These are phyloP conservation scores for Calidris pugnax DNA, from an alignment of 2,113 vertebrate species.

Conservation along the genomic window DNA sequence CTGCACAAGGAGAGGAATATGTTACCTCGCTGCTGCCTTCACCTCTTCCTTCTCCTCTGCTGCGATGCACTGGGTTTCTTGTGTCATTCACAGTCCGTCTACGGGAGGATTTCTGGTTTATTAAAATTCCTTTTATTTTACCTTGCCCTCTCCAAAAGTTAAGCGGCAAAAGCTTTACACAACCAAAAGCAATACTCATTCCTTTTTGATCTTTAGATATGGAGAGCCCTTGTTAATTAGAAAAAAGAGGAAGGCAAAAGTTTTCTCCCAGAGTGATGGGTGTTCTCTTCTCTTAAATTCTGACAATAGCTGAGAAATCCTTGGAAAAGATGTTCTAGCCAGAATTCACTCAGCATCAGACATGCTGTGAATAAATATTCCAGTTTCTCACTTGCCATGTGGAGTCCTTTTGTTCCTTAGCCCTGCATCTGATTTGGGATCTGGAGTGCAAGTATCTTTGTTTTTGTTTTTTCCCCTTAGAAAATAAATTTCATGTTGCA, in stretches of 20 bases:
- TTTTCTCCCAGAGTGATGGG: background rate
- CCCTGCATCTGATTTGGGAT: background rate
- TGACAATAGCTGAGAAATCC: slow-evolving; percentile 39
- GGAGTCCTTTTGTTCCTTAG: slow-evolving; percentile 7
- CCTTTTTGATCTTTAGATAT: background rate
- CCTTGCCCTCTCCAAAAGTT: background rate
- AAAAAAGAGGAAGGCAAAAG: slow-evolving; percentile 8
- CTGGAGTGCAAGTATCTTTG: background rate
- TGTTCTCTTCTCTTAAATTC: slow-evolving; percentile 28
- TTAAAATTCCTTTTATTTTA: background rate
- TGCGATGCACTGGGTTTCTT: background rate
- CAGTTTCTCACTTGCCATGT: background rate
- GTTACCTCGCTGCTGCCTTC: background rate
- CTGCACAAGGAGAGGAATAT: background rate
- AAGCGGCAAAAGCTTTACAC: background rate
- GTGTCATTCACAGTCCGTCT: background rate
- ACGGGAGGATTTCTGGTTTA: background rate
- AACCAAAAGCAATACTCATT: background rate
- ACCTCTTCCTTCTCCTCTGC: background rate
- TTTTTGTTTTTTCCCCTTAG: background rate
- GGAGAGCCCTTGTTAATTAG: slow-evolving; percentile 8
- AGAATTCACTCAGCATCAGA: slow-evolving; percentile 15
- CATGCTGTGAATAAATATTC: slow-evolving; percentile 12
- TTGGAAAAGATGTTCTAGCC: slow-evolving; percentile 18
- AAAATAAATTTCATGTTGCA: background rate